phyloP scores from a whole-genome alignment of 2,797 vertebrate species.

The Epinephelus malabaricus region DNA sequence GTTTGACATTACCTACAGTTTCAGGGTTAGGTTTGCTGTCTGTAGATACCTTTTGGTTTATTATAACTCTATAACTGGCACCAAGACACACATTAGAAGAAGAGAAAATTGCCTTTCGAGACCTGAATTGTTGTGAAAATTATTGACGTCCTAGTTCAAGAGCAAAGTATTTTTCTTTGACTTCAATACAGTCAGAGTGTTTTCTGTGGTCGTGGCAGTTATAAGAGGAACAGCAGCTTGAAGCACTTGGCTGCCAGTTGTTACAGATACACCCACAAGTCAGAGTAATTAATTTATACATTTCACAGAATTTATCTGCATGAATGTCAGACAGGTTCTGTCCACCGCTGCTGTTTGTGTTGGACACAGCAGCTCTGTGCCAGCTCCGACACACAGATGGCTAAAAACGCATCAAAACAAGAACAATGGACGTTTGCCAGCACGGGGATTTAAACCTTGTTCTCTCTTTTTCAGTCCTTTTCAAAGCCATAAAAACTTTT shows the following conservation, averaged over 20 bases:
- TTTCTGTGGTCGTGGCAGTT: background rate
- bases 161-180: background rate
- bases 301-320: conserved; percentile 10
- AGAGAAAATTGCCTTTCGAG: background rate
- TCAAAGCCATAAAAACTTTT: background rate
- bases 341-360: background rate
- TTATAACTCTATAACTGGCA: background rate
- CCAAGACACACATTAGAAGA: background rate
- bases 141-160: background rate
- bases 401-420: conserved; percentile 5
- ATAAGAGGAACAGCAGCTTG: background rate
- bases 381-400: conserved; percentile 1
- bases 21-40: no score
- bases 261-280: background rate
- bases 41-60: background rate
- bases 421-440: background rate
- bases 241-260: background rate
- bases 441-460: background rate
- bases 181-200: background rate
- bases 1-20: no score
- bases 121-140: background rate
- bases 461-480: conserved; percentile 1
- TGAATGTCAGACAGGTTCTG: background rate
- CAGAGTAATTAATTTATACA: background rate
- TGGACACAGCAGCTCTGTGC: conserved; percentile 11